These are phyloP conservation scores for Orientallactaga sibirica DNA, from an alignment of 2,797 vertebrate species.

Conservation along the genomic window DNA sequence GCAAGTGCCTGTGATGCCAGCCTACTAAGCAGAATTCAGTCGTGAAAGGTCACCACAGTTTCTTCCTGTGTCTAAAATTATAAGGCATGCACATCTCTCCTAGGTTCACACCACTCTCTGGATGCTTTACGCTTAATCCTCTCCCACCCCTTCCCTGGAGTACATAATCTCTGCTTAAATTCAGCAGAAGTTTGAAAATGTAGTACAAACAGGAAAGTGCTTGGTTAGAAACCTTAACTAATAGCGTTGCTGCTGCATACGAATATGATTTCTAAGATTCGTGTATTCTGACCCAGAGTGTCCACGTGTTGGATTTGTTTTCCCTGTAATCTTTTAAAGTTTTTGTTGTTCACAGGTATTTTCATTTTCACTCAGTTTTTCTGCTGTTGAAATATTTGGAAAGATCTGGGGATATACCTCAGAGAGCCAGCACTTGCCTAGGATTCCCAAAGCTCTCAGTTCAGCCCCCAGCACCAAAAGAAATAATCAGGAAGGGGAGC, in stretches of 20 bases:
- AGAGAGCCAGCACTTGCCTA: background rate
- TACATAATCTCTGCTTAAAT: slow-evolving; percentile 56
- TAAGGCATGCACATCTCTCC: slow-evolving; percentile 54
- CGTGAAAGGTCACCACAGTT: slow-evolving; percentile 78
- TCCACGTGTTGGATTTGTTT: background rate
- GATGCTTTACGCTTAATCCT: slow-evolving; percentile 33
- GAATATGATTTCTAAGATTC: background rate
- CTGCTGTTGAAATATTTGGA: slow-evolving; percentile 10
- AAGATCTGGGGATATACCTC: background rate
- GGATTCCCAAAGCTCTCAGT: background rate
- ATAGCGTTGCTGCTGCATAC: background rate
- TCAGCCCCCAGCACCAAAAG: background rate
- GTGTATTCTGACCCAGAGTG: background rate
- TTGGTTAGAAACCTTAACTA: slow-evolving; percentile 42
- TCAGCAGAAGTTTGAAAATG: slow-evolving; percentile 41
- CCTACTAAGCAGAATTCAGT: slow-evolving; percentile 82
- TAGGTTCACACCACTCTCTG: slow-evolving; percentile 46
- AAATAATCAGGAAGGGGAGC: background rate
- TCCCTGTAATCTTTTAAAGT: background rate
- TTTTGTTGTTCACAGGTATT: slow-evolving; percentile 7
- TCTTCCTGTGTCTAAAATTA: slow-evolving; percentile 78
- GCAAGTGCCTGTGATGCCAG: slow-evolving; percentile 79
- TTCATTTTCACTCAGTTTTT: slow-evolving; percentile 6
- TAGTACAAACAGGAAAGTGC: background rate
- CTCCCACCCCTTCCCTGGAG: slow-evolving; percentile 41